Evolutionary conservation across 2,113 vertebrate species (phyloP).

Genomic region (Sus scrofa): T2T-Sscrofa CM000819.6:60376001-60376500

Average conservation of each 20-base stretch:
- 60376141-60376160: constrained; percentile 87
- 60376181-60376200: constrained; percentile 82
- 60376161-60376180: constrained; percentile 82
- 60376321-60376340: constrained; percentile 86
- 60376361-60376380: constrained; percentile 86
- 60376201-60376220: constrained; percentile 85
- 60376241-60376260: constrained; percentile 80
- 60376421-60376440: constrained; percentile 85
- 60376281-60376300: constrained; percentile 80
- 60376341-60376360: constrained; percentile 85
- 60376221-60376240: constrained; percentile 79
- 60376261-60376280: constrained; percentile 79
- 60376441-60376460: constrained; percentile 79
- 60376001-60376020: constrained; percentile 57
- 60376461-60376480: constrained; percentile 83
- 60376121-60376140: constrained; percentile 87
- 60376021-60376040: constrained; percentile 8
- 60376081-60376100: constrained; percentile 83
- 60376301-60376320: constrained; percentile 82
- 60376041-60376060: constrained; percentile 56
- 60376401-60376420: constrained; percentile 87
- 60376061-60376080: constrained; percentile 79
- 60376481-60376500: constrained; percentile 83
- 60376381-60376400: constrained; percentile 86
- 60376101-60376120: constrained; percentile 85